Conservation (phyloP, 2,113 vertebrate species). For the Callorhinus ursinus region DNA sequence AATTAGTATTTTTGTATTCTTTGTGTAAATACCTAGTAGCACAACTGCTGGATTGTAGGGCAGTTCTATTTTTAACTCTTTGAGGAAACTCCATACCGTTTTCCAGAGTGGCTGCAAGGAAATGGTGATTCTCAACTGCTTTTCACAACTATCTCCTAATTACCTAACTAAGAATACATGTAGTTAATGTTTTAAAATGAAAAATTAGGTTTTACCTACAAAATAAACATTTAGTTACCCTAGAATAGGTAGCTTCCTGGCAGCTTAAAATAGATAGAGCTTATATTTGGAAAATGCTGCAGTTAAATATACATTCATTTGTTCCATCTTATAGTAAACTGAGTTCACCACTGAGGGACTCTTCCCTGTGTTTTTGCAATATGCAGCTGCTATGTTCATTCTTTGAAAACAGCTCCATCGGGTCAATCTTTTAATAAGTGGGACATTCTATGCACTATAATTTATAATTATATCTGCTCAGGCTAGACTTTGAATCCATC, state of each 20-base stretch:
- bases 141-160: neutral
- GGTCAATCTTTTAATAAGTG: conserved; percentile 12
- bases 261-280: neutral
- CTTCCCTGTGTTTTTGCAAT: neutral
- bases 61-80: neutral
- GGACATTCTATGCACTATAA: neutral
- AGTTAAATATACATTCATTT: conserved; percentile 6
- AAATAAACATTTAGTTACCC: neutral
- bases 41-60: neutral
- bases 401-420: conserved; percentile 11
- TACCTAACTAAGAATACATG: neutral
- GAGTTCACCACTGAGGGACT: neutral
- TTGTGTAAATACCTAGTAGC: neutral
- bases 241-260: neutral
- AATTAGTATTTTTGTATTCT: neutral
- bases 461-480: neutral
- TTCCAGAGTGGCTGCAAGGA: neutral
- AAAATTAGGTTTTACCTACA: neutral
- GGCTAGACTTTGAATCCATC: neutral
- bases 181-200: neutral
- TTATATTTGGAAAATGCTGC: conserved; percentile 13
- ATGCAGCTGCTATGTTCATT: neutral
- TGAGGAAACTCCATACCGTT: neutral
- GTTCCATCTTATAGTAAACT: neutral
- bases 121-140: neutral